These are phyloP conservation scores for Protonibea diacanthus DNA, from an alignment of 2,797 vertebrate species.

Conservation along the genomic window DNA sequence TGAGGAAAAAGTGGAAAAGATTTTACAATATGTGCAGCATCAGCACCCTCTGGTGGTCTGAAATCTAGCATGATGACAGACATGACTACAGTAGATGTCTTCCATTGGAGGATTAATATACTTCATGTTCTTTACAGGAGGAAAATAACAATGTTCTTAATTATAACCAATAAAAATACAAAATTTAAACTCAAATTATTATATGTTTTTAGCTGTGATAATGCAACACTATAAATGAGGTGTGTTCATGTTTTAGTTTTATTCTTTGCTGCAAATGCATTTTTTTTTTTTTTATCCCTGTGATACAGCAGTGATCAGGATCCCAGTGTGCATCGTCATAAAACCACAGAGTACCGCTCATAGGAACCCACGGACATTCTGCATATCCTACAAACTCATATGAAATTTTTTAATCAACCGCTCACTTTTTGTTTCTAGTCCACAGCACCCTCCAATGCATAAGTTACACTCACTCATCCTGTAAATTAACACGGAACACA, in stretches of 20 bases:
- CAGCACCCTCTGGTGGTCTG: slow-evolving; percentile 65
- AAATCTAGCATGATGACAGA: not conserved
- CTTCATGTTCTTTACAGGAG: not conserved
- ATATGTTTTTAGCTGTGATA: not conserved
- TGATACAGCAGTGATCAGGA: slow-evolving; percentile 59
- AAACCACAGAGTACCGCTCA: slow-evolving; percentile 66
- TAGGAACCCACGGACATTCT: slow-evolving; percentile 46
- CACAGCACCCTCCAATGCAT: slow-evolving; percentile 55
- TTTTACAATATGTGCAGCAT: not conserved
- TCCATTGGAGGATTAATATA: not conserved
- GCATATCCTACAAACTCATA: slow-evolving; percentile 34
- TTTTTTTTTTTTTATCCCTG: slow-evolving; percentile 2
- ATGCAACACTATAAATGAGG: slow-evolving; percentile 27
- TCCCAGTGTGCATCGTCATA: slow-evolving; percentile 60
- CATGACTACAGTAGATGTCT: not conserved
- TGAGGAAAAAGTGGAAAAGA: not conserved
- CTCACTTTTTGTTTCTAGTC: slow-evolving; percentile 34
- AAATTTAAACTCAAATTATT: not conserved
- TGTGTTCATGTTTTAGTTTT: slow-evolving; percentile 39
- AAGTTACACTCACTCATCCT: slow-evolving; percentile 72
- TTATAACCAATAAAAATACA: not conserved
- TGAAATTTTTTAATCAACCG: slow-evolving; percentile 42
- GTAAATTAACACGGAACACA: slow-evolving; percentile 46
- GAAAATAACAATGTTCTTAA: not conserved
- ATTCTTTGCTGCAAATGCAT: slow-evolving; percentile 58